Evolutionary conservation across 2,888 invertebrate genomes (phyloP).

Genomic region (Didymodactylos carnosus): DNA sequence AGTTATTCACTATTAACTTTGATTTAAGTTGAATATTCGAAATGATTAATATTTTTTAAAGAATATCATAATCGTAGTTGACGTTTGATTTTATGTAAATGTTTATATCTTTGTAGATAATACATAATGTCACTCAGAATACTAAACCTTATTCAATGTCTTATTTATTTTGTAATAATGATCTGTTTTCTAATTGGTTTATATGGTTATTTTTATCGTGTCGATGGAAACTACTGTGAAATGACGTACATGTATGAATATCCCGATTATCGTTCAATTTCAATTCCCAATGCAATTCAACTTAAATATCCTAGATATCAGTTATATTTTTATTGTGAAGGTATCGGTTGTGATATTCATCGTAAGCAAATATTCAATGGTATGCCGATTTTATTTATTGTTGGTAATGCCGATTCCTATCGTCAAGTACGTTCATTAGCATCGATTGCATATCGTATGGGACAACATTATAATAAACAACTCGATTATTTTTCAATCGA

Average conservation of each 20-base stretch:
- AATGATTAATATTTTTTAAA: too few species aligned
- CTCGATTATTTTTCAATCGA: conserved; percentile 11
- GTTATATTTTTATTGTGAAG: conserved; percentile 12
- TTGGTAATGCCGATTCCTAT: conserved; percentile 14
- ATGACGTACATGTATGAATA: background rate
- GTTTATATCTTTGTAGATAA: too few species aligned
- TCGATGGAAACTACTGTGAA: background rate
- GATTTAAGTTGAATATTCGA: too few species aligned
- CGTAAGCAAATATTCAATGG: background rate
- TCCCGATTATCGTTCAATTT: background rate
- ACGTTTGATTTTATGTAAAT: too few species aligned
- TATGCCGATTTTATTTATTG: conserved; percentile 9
- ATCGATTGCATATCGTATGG: conserved; percentile 1
- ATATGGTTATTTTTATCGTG: background rate
- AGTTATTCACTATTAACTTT: too few species aligned
- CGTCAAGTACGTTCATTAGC: conserved; percentile 14
- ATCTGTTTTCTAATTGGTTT: background rate
- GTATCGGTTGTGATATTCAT: conserved; percentile 1
- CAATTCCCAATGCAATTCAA: background rate
- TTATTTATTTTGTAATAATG: background rate
- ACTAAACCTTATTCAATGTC: background rate
- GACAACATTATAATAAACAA: conserved; percentile 9
- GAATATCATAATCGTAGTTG: too few species aligned
- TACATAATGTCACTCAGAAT: too few species aligned
- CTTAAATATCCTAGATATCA: background rate